phyloP scores from a whole-genome alignment of 1,140 invertebrate genomes.

The Lordiphosa collinella region DNA sequence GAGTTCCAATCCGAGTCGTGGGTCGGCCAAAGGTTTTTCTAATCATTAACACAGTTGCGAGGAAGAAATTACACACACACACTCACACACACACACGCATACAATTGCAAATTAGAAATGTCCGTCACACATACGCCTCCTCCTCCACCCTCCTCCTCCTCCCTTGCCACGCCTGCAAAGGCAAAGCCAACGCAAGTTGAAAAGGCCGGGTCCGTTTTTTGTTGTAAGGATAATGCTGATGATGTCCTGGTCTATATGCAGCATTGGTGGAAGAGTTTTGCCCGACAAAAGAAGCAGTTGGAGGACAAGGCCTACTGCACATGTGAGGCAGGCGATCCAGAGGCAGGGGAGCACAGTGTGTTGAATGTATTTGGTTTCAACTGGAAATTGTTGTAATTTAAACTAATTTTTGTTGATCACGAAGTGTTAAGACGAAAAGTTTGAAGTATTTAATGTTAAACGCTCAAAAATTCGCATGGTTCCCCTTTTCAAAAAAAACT shows the following conservation, averaged over 20 bases:
- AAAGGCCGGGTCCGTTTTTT: slow-evolving; percentile 54
- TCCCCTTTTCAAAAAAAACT: too few relatives aligned
- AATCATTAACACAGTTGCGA: slow-evolving; percentile 75
- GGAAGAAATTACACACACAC: slow-evolving; percentile 41
- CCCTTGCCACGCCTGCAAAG: slow-evolving; percentile 6
- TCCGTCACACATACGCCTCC: slow-evolving; percentile 60
- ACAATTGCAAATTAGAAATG: slow-evolving; percentile 79
- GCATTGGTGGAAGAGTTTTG: too few relatives aligned
- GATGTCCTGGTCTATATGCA: slow-evolving; percentile 38
- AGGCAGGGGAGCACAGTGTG: slow-evolving; percentile 21
- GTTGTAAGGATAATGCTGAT: slow-evolving; percentile 69
- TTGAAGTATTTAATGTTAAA: too few relatives aligned
- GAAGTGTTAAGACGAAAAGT: too few relatives aligned
- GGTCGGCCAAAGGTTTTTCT: slow-evolving; percentile 60
- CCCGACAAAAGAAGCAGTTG: neutral
- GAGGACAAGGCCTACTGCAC: slow-evolving; percentile 25
- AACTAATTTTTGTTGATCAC: too few relatives aligned
- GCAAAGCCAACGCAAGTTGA: slow-evolving; percentile 23
- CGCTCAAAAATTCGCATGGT: too few relatives aligned
- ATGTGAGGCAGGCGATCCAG: neutral
- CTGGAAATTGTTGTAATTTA: too few relatives aligned
- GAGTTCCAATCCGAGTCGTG: slow-evolving; percentile 24
- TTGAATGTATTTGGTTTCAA: neutral
- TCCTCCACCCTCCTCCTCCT: too few relatives aligned
- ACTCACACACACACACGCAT: slow-evolving; percentile 5